These are phyloP conservation scores for Baronia brevicornis DNA, from an alignment of 2,888 invertebrate species.

Conservation along the genomic window DNA sequence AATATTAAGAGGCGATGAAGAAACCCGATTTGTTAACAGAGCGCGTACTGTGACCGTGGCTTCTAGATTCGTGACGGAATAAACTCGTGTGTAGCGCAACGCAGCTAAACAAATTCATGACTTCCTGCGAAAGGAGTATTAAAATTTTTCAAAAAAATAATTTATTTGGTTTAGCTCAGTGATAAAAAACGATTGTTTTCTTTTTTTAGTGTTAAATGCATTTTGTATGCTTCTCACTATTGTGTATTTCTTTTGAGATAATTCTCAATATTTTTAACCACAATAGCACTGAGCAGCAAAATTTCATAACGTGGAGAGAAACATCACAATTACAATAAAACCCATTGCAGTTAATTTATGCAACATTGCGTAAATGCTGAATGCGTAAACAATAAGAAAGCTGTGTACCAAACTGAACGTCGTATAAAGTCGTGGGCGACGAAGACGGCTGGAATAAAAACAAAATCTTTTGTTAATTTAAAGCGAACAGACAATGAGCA, in stretches of 20 bases:
- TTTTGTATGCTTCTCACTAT: too few relatives aligned
- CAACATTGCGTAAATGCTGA: conserved; percentile 58
- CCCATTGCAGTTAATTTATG: conserved; percentile 52
- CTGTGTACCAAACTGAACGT: conserved; percentile 68
- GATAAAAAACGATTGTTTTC: too few relatives aligned
- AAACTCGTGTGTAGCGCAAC: conserved; percentile 24
- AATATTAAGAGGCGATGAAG: conserved; percentile 13
- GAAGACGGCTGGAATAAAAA: conserved; percentile 58
- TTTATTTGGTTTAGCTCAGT: too few relatives aligned
- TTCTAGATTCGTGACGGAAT: conserved; percentile 34
- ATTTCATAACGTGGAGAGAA: too few relatives aligned
- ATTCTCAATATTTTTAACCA: too few relatives aligned
- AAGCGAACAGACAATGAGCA: conserved; percentile 69
- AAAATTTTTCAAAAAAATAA: too few relatives aligned
- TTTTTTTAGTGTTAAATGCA: too few relatives aligned
- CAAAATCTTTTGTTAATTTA: conserved; percentile 62
- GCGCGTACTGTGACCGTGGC: conserved; percentile 35
- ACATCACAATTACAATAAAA: conserved; percentile 55
- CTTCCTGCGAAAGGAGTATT: conserved; percentile 6
- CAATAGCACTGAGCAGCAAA: too few relatives aligned
- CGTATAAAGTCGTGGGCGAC: conserved; percentile 71
- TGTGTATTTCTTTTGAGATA: too few relatives aligned
- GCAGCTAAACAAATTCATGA: conserved; percentile 14
- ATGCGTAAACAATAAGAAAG: conserved; percentile 60
- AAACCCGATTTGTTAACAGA: conserved; percentile 30